Evolutionary conservation across 1,140 invertebrate genomes (phyloP).

Genomic region (Nasonia vitripennis): DNA sequence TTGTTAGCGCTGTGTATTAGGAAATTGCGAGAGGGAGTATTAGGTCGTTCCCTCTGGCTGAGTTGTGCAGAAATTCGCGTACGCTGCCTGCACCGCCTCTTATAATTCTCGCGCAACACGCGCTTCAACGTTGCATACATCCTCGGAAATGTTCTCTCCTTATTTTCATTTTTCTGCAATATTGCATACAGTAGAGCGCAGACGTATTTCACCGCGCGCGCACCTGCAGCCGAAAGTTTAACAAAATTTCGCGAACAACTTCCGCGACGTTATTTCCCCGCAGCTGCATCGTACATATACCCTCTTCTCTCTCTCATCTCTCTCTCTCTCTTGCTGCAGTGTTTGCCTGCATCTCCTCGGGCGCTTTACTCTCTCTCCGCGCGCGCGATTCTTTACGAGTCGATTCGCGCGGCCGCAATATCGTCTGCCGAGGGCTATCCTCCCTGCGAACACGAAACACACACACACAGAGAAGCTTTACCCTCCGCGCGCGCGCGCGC

Average conservation of each 20-base stretch:
- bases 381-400: conserved; percentile 17
- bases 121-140: neutral
- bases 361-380: neutral
- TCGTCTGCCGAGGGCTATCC: neutral
- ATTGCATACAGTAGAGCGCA: no score
- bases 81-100: no score
- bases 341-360: conserved; percentile 2
- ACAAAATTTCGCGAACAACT: neutral
- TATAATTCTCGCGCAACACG: no score
- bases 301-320: neutral
- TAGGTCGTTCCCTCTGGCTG: no score
- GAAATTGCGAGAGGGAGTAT: no score
- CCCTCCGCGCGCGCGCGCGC: no score
- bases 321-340: neutral
- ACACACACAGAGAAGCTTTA: neutral
- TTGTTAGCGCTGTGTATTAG: no score
- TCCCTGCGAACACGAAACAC: neutral
- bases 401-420: conserved; percentile 13
- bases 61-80: no score
- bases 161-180: no score
- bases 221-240: neutral
- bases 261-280: neutral
- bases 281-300: neutral
- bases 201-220: neutral
- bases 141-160: neutral